Evolutionary conservation across 2,113 vertebrate species (phyloP), one percentile per base, ranked within the genome.

Genomic region (Pionites leucogaster): DNA sequence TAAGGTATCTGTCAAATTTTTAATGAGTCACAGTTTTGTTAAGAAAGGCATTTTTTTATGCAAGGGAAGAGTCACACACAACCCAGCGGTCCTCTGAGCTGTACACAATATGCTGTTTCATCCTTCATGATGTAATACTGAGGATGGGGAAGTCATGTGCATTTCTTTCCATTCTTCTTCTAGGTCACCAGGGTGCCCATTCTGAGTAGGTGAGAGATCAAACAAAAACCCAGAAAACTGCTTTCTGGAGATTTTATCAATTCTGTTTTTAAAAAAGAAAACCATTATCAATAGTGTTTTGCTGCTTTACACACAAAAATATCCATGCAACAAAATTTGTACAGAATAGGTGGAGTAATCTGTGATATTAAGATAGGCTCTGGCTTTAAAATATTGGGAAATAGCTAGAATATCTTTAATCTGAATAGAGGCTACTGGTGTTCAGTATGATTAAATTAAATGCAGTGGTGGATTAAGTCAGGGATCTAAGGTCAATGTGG

Each of bases 131-230:
- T 82, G 90, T 96, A 96, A 96, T 65, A 6, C 35, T 17, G 47
- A 85, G 91, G 92, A 96, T 96, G 84, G 65, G 93, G 78, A 97
- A 97, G 96, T 96, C 92, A 94, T 62, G 84, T 82, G 72, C 79
- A 2, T 62, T 94, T 84, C 86, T 95, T 83, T 59, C 82, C 91
- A 62, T 83, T 90, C 76, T 50, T 35, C 59, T 79, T 79, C 83
- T 49, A 68, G 82, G 47, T 95, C 92, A 93, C 18, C 37, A 60
- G 67, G 50, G 84, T 95, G 93, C 78, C 68, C 64, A 2, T 87
- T 96, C 44, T 60, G 29, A 84, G 82, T 91, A 62, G 62, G 90
- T 91, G 49, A 94, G 93, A 96, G 91, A 91, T 93, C 78, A 94
- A 72, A 53, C 1, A 0, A 35, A 53, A 83, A 5, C 29, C 29